Evolutionary conservation across 2,797 vertebrate genomes (phyloP), one percentile per base, ranked within the genome.

Genomic region (Prunella strophiata): DNA sequence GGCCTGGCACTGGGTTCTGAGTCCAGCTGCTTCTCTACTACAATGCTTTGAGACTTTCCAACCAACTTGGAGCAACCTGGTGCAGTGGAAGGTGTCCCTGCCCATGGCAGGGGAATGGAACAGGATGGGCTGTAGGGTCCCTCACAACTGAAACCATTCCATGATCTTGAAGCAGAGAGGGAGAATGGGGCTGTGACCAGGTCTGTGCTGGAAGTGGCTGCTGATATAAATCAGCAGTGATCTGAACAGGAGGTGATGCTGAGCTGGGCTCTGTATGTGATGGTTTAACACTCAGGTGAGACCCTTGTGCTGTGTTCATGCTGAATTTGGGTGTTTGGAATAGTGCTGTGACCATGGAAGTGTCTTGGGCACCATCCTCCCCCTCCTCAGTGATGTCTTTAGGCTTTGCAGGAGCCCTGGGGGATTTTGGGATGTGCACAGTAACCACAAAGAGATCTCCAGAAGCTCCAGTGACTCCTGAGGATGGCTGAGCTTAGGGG

Each of bases 241-340:
- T 34, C 36, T 79, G 17, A 63, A 2, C 29, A 48, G 68, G 58
- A 25, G 21, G 6, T 3, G 67, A 7, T 43, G 77, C 43, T 48
- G 76, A 55, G 52, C 45, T 62, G 3, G 25, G 58, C 75, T 55
- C 13, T n/a, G 5, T 10, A 0, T 1, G 15, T 2, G 2, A 7
- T 8, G 9, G 4, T 20, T 43, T 19, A 19, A 55, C 0, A 2
- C 7, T 8, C n/a, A 29, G 51, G 26, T 38, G 45, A 65, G 57
- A 32, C 22, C 30, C 57, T 3, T 0, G 1, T 3, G 1, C 38
- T 0, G 0, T 6, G 21, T 19, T 17, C 5, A 7, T 29, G 55
- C 51, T 22, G 32, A 20, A 8, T 74, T 27, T 11, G 34, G 30
- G 42, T 1, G 16, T 40, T 47, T 48, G 25, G 22, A 55, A 4